Percentiles rank a stretch among this genome's conserved stretches.
Conservation (phyloP, 1,140 invertebrate species). For the Drosophila willistoni region DNA sequence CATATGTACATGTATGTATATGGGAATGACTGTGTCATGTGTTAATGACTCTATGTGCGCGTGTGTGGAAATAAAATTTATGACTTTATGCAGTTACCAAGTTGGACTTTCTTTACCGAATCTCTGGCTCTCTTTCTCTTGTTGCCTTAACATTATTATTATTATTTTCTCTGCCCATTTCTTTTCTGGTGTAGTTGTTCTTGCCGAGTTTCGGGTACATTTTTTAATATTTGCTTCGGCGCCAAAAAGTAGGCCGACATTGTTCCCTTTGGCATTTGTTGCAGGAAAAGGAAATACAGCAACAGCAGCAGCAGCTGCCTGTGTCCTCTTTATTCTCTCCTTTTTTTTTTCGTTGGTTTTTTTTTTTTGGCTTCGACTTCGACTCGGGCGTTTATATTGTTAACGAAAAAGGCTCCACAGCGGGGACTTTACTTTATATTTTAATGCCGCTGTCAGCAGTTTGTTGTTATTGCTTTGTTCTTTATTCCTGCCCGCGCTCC, state of each 20-base stretch:
- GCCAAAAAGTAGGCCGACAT: constrained; percentile 78
- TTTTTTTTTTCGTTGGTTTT: constrained; percentile 30
- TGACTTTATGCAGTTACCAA: constrained; percentile 77
- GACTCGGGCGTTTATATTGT: constrained; percentile 75
- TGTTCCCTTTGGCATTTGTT: constrained; percentile 76
- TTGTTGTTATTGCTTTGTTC: constrained; percentile 78
- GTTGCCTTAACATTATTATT: constrained; percentile 60
- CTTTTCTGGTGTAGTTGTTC: constrained; percentile 38
- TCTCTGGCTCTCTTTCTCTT: constrained; percentile 9
- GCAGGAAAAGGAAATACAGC: constrained; percentile 78
- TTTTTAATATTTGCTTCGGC: constrained; percentile 75
- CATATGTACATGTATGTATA: no score
- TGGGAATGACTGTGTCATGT: constrained; percentile 68
- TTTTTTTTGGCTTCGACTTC: constrained; percentile 61
- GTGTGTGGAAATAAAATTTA: constrained; percentile 70
- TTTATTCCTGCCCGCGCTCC: constrained; percentile 17
- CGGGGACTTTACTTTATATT: constrained; percentile 78
- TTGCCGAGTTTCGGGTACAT: constrained; percentile 28
- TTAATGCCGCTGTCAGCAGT: constrained; percentile 80
- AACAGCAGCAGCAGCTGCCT: constrained; percentile 48
- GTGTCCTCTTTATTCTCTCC: constrained; percentile 16
- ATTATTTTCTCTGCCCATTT: constrained; percentile 24
- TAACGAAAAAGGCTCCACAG: constrained; percentile 67
- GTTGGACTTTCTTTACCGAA: constrained; percentile 39
- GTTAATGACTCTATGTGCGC: constrained; percentile 76